Evolutionary conservation across 2,113 vertebrate species (phyloP), one percentile per base, ranked within the genome.

Genomic region (Atlantisia rogersi): DNA sequence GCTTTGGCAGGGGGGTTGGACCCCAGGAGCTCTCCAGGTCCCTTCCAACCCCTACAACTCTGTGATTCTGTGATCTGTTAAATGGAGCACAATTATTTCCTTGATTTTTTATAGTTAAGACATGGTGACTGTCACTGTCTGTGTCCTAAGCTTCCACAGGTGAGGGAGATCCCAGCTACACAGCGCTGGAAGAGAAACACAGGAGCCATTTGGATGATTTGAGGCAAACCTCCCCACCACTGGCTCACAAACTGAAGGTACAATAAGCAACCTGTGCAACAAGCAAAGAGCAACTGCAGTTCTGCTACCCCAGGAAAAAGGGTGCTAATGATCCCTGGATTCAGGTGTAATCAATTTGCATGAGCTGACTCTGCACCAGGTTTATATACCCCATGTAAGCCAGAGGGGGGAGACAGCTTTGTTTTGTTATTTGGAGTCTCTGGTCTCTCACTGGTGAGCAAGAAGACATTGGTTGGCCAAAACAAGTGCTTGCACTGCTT

Each of bases 241-340:
- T 97, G 63, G 95, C 95, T 32, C 50, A 93, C 87, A 92, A 79
- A 24, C 59, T 97, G 87, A 93, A 97, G 98, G 98, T 98, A 89
- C 10, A 35, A 71, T 74, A 20, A 58, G 44, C 35, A 75, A 48
- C 4, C 17, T 21, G 21, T 6, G 11, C 17, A 78, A 32, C 0
- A 7, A 90, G 74, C 22, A 73, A 84, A 71, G 53, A 73, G 12
- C 26, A 67, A 52, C 21, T 39, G 20, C 12, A 10, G 5, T 62
- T 55, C 52, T 55, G 7, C 63, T 83, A 4, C 24, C 12, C 26
- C 31, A 40, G 15, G 5, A 7, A 12, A 31, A 73, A 83, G 68
- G 24, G 4, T 71, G 53, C 6, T 56, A 18, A 15, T 32, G 12
- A 8, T 7, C 12, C 40, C 60, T 1, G 1, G 17, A 16, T 24